Evolutionary conservation across 2,113 vertebrate genomes (phyloP).

Genomic region (Rhagologus leucostigma): DNA sequence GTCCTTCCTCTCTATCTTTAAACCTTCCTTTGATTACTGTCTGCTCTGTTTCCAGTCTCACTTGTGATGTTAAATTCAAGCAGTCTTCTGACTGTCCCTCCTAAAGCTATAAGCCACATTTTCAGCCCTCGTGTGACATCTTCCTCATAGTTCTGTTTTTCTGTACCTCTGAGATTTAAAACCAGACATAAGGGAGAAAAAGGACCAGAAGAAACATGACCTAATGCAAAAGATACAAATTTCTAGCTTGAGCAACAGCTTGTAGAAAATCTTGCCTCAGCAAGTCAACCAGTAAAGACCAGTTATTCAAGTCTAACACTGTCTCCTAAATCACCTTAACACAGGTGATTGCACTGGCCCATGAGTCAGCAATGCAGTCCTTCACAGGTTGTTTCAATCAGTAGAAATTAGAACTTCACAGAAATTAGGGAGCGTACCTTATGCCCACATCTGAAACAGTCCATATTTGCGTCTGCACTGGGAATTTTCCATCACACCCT

Average conservation of each 20-base stretch:
- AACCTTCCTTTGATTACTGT: neutral
- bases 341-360: neutral
- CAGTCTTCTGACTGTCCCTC: neutral
- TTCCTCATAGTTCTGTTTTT: neutral
- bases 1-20: neutral
- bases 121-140: neutral
- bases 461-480: neutral
- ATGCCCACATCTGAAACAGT: neutral
- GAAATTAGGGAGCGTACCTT: neutral
- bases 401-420: neutral
- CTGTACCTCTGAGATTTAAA: neutral
- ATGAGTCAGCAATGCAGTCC: neutral
- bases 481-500: neutral
- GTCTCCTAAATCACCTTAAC: neutral
- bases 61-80: neutral
- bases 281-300: neutral
- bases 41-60: neutral
- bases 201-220: neutral
- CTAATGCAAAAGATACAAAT: neutral
- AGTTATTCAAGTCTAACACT: neutral
- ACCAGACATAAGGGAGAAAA: neutral
- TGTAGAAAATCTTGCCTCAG: neutral
- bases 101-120: neutral
- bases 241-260: neutral
- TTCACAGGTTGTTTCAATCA: neutral